Evolutionary conservation across 2,113 vertebrate species (phyloP), one percentile per base, ranked within the genome.

Genomic region (Zapornia atra): DNA sequence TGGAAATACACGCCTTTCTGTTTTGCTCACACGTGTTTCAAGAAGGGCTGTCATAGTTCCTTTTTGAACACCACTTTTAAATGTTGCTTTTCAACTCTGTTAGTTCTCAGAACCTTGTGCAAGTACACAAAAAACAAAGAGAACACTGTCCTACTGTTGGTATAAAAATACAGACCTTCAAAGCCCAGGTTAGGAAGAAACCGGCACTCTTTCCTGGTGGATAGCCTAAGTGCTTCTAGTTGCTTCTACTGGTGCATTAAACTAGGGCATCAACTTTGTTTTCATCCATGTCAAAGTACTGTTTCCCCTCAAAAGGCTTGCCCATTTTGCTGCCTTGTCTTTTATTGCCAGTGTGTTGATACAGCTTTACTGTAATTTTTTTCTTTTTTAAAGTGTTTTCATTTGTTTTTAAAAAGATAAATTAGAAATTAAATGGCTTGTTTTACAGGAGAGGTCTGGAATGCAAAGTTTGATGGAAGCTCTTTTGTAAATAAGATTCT

Each of bases 111-210:
- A 61, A 22, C 28, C 5, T 40, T 29, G 29, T 22, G 12, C 2
- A 31, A 28, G 16, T 70, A 54, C 10, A 2, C 16, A 38, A 15
- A 38, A 85, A 26, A 5, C 33, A 26, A 26, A 3, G 7, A 22
- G 12, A 50, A 11, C 22, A 38, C 20, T 46, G 1, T 36, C 70
- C 38, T 50, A 10, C 8, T 25, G 2, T 59, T 57, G 22, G 22
- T 40, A 31, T 0, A 1, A 20, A 15, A 61, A 29, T 17, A 14
- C 0, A 4, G 4, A 7, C 13, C 19, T 38, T 42, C 8, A 3
- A 12, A 40, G n/a, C 2, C 1, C 25, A 40, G 33, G 15, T 63
- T 80, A 61, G 25, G 44, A 85, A 51, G 40, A 25, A 84, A 70
- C 22, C 11, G 11, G 16, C 60, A 76, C 7, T 11, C 10, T 38